These are phyloP conservation scores for Schizopygopsis pylzovi DNA, from an alignment of 2,797 vertebrate genomes.

Conservation along the genomic window DNA sequence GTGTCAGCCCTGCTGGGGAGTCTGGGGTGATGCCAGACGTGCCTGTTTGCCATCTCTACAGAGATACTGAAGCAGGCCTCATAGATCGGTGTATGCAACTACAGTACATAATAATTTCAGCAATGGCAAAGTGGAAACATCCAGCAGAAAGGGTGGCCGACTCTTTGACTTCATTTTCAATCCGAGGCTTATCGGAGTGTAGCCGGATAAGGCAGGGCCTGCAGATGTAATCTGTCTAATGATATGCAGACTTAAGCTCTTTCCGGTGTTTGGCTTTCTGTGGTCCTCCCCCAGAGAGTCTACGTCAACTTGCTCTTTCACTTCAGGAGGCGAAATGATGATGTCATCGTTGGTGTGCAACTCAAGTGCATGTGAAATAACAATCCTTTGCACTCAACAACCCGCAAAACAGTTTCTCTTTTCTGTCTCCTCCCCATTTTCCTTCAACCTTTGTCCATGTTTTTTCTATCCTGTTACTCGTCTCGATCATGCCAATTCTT, in stretches of 20 bases:
- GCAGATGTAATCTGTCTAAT: conserved; percentile 54
- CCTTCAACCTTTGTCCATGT: background rate
- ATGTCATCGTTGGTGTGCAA: background rate
- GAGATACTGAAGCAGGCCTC: background rate
- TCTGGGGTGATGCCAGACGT: conserved; percentile 16
- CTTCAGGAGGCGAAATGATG: background rate
- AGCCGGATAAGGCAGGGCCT: conserved; percentile 33
- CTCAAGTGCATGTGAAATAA: background rate
- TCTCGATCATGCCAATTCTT: background rate
- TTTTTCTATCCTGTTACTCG: background rate
- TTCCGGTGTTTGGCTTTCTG: conserved; percentile 30
- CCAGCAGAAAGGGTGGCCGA: background rate
- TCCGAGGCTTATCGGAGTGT: conserved; percentile 42
- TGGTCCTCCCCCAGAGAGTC: conserved; percentile 16
- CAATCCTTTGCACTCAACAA: no score
- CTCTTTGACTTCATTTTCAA: conserved; percentile 36
- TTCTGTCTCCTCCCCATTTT: background rate
- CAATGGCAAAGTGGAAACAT: conserved; percentile 14
- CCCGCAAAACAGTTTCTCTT: background rate
- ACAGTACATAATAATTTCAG: conserved; percentile 1
- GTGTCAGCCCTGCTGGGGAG: conserved; percentile 1
- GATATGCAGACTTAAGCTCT: conserved; percentile 42
- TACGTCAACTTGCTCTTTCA: background rate
- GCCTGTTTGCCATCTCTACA: background rate
- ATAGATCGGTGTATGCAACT: background rate